Conservation (phyloP, 2,888 invertebrate species). For the Plagodis pulveraria region DNA sequence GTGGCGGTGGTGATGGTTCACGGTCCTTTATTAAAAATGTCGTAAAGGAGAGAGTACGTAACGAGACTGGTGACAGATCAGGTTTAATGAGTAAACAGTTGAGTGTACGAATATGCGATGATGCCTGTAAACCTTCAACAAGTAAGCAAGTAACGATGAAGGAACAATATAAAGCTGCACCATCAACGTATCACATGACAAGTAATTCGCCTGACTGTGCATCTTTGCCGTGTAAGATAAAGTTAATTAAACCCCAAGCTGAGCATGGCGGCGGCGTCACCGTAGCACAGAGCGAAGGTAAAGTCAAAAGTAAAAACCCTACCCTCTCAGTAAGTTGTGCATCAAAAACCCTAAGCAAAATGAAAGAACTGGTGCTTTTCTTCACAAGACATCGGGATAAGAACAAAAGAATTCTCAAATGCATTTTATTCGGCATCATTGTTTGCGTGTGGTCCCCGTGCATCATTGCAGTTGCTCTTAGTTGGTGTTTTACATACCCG, state of each 20-base stretch:
- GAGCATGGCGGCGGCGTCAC: no score
- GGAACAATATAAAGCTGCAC: neutral
- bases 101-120: neutral
- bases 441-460: constrained; percentile 4
- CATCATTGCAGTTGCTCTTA: constrained; percentile 1
- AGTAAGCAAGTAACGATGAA: neutral
- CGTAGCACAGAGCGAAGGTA: no score
- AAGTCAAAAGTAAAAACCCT: neutral
- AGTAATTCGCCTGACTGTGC: no score
- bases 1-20: neutral
- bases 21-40: neutral
- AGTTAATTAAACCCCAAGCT: no score
- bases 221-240: neutral
- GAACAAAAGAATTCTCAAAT: constrained; percentile 1
- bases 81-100: neutral
- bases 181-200: neutral
- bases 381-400: neutral
- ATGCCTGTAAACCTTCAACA: neutral
- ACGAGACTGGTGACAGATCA: neutral
- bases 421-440: constrained; percentile 6
- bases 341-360: neutral
- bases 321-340: neutral
- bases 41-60: neutral
- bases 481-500: constrained; percentile 3
- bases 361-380: neutral